A percentile compares a stretch with the other conserved stretches of the same genome.
Evolutionary conservation across 2,888 invertebrate genomes (phyloP).

Genomic region (Scaptomyza reducta): DNA sequence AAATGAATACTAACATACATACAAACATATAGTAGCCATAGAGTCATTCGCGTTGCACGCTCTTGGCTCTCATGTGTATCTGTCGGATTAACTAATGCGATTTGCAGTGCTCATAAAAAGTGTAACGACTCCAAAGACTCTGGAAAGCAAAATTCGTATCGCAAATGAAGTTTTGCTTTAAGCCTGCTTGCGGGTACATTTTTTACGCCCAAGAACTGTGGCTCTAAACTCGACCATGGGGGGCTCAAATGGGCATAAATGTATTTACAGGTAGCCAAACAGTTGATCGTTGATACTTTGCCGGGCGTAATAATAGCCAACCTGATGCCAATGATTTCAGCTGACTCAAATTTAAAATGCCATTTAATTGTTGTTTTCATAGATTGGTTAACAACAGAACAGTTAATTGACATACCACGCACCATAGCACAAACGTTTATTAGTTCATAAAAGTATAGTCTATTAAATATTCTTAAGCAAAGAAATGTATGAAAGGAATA

Average conservation of each 20-base stretch:
- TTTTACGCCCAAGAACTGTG: slow-evolving; percentile 39
- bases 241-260: slow-evolving; percentile 48
- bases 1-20: slow-evolving; percentile 5
- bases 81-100: slow-evolving; percentile 77
- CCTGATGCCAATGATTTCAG: slow-evolving; percentile 33
- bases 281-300: slow-evolving; percentile 54
- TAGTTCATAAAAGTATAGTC: slow-evolving; percentile 38
- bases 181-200: slow-evolving; percentile 24
- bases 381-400: slow-evolving; percentile 23
- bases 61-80: slow-evolving; percentile 61
- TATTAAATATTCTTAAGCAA: slow-evolving; percentile 7
- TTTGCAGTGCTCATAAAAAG: slow-evolving; percentile 74
- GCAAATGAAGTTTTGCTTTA: slow-evolving; percentile 49
- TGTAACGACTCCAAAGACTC: slow-evolving; percentile 65
- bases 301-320: slow-evolving; percentile 28
- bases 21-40: slow-evolving; percentile 35
- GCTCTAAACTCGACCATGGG: slow-evolving; percentile 54
- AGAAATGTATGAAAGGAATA: not conserved
- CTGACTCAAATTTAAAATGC: slow-evolving; percentile 33
- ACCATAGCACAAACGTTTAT: slow-evolving; percentile 30
- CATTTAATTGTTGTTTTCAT: slow-evolving; percentile 32
- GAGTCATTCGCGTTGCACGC: slow-evolving; percentile 41
- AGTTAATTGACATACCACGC: slow-evolving; percentile 26
- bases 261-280: slow-evolving; percentile 58
- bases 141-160: slow-evolving; percentile 30